Base-by-base conservation (phyloP, 2,888 invertebrate genomes). In the Fragum whitleyi region DNA sequence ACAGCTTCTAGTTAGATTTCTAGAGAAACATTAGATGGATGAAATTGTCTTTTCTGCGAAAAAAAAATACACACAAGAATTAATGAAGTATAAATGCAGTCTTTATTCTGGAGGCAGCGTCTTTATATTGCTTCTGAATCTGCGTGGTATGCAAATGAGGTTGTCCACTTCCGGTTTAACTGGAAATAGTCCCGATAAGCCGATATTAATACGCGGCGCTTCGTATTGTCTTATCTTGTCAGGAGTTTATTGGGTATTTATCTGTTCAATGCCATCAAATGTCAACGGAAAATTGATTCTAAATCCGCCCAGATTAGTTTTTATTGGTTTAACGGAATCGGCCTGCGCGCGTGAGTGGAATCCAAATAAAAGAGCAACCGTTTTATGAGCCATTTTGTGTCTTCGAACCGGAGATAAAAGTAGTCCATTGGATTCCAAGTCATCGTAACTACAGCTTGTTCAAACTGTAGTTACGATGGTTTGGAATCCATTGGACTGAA, bases 181-280 rank as follows among this genome's bases (percentile, higher is more conserved):
- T 23, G 79, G 61, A 79, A 82, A 82, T 73, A 81, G 77, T 81
- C 75, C 72, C 67, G 32, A 57, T 70, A 68, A 81, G 70, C 51
- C 77, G 74, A 71, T 74, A 81, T 81, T 82, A 81, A 78, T 81
- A 68, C 76, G 82, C 74, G n/a, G 65, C 47, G 75, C 79, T 70
- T 82, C 82, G 42, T 65, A 28, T 82, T 82, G 82, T 82, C 82
- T 82, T 82, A 82, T 82, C 82, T 82, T 82, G 82, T 82, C 82
- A 76, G 39, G 16, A 26, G 26, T 82, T 82, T 82, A 82, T 82
- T 82, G 82, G 79, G 69, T 72, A 55, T 79, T 79, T 75, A 76
- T 73, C 76, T 77, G 75, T 74, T 76, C 62, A 65, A 82, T 78
- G 73, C 81, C 77, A 74, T 81, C 81, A 81, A 71, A 71, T 81